Base-by-base conservation (phyloP, 1,140 invertebrate species). In the Brachionus angularis region DNA sequence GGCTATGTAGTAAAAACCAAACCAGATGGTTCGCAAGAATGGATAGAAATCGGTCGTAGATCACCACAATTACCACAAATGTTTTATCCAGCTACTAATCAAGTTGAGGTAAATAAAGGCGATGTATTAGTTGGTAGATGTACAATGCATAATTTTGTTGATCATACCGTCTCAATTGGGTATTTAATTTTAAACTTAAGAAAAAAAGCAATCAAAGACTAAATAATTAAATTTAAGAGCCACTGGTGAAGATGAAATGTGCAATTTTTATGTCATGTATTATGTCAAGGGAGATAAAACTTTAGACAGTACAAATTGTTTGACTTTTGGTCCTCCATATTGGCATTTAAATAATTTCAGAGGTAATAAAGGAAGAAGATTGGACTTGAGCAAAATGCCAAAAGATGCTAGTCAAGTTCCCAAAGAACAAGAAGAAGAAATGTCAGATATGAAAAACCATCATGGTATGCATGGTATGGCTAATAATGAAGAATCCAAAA, bases 21-120 rank as follows among this genome's bases (percentile, higher is more conserved):
- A n/a, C n/a, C n/a, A n/a, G n/a, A n/a, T n/a, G n/a, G n/a, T 31
- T 52, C 21, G 36, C 75, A 75, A 0, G 42, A 73, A 42, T 82
- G 81, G 81, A 76, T 74, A 29, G 78, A 81, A 72, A 77, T 82
- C 52, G 81, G 80, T 10, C 72, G 79, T 27, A 78, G 77, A 73
- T 77, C 76, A 14, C 80, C 80, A 12, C 79, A 79, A 44, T 58
- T 76, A 44, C 81, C 81, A 27, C 77, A 82, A 78, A 80, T 81
- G 49, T 73, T 53, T 49, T 39, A 33, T 69, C 46, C 39, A 14
- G 44, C n/a, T 14, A 16, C 21, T 16, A 62, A 47, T 29, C 62
- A 58, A 25, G 27, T 52, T 8, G 42, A 39, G 27, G 49, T 73
- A 8, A 42, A 31, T 18, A 33, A 74, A 50, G 73, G 73, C 33